A percentile compares a stretch with the other conserved stretches of the same genome.
These are phyloP conservation scores for Cheilosia grossa DNA, from an alignment of 2,888 invertebrate genomes.

Conservation along the genomic window DNA sequence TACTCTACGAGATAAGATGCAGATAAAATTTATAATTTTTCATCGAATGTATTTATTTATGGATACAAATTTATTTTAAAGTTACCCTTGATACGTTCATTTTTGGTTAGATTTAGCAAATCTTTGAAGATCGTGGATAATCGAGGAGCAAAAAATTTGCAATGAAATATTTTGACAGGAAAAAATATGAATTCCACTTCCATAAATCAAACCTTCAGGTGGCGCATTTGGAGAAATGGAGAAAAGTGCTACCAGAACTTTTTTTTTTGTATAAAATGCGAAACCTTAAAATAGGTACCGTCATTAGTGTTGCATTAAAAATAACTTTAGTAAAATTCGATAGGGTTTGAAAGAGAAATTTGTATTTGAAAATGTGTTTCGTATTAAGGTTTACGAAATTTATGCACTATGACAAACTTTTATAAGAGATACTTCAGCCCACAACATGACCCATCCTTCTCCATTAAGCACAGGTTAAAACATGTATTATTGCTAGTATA, in stretches of 20 bases:
- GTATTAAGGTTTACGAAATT: too few species aligned
- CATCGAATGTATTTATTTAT: background rate
- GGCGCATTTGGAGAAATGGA: constrained; percentile 61
- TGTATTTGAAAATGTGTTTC: too few species aligned
- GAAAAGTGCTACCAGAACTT: constrained; percentile 53
- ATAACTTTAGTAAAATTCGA: too few species aligned
- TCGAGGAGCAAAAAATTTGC: constrained; percentile 12
- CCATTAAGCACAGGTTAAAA: too few species aligned
- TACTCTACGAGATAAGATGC: background rate
- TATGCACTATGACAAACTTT: too few species aligned
- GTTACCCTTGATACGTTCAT: constrained; percentile 82
- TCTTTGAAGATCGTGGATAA: constrained; percentile 63
- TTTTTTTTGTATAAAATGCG: background rate
- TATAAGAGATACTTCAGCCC: too few species aligned
- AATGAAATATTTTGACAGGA: constrained; percentile 53
- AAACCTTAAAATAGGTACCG: too few species aligned
- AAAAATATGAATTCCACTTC: constrained; percentile 17
- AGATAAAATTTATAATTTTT: background rate
- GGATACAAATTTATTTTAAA: constrained; percentile 29
- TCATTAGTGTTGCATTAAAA: too few species aligned
- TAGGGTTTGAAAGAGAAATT: too few species aligned
- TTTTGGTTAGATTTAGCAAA: constrained; percentile 72
- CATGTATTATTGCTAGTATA: too few species aligned
- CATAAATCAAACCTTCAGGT: constrained; percentile 20
- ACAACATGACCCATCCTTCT: too few species aligned